Evolutionary conservation across 1,140 invertebrate species (phyloP).

Genomic region (Ctenoplectra terminalis): DNA sequence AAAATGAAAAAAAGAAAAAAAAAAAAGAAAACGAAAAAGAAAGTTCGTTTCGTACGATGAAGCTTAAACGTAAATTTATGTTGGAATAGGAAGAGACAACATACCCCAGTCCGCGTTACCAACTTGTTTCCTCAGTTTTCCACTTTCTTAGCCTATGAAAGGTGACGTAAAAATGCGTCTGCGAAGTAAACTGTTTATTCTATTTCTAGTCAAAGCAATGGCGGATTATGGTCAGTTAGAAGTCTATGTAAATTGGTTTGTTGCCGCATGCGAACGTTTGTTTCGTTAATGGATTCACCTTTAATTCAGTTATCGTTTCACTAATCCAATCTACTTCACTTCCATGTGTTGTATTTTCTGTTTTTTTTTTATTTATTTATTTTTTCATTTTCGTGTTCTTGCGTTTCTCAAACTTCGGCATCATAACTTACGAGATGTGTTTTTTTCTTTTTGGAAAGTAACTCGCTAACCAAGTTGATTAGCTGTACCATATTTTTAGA

Average conservation of each 20-base stretch:
- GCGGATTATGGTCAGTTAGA: constrained; percentile 81
- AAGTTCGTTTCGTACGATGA: not conserved
- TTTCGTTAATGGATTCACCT: constrained; percentile 63
- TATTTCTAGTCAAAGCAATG: constrained; percentile 80
- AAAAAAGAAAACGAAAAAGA: not conserved
- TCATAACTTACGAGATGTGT: not conserved
- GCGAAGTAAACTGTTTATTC: constrained; percentile 73
- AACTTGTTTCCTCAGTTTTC: constrained; percentile 13
- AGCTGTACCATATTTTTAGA: constrained; percentile 22
- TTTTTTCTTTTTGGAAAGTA: constrained; percentile 15
- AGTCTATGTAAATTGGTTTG: constrained; percentile 75
- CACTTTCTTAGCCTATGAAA: constrained; percentile 40
- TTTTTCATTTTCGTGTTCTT: not conserved
- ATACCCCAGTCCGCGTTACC: constrained; percentile 8
- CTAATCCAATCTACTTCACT: constrained; percentile 54
- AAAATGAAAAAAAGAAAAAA: not conserved
- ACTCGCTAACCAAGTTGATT: constrained; percentile 35
- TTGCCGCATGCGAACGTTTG: constrained; percentile 75
- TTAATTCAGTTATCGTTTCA: constrained; percentile 54
- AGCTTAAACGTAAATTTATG: not conserved
- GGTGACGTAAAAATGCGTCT: constrained; percentile 33
- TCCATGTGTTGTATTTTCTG: constrained; percentile 7
- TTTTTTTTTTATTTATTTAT: constrained; percentile 10
- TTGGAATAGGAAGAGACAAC: constrained; percentile 25
- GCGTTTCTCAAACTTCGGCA: not conserved